phyloP scores from a whole-genome alignment of 2,888 invertebrate genomes.

The Leucania comma region DNA sequence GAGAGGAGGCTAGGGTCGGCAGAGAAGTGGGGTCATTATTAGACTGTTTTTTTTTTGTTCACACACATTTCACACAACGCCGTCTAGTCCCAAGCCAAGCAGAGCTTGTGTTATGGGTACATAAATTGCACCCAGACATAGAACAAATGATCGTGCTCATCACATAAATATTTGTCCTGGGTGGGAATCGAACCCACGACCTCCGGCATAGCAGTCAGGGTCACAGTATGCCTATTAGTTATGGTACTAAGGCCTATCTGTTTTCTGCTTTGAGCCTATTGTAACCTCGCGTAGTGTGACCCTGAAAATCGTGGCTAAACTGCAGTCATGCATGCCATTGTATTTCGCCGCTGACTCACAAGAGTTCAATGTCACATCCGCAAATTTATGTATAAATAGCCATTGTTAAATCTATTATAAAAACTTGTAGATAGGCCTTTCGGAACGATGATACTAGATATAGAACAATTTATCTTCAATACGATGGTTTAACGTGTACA shows the following conservation, averaged over 20 bases:
- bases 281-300: background rate
- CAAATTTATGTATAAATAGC: constrained; percentile 1
- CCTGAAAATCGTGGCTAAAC: background rate
- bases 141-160: too few relatives aligned
- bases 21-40: too few relatives aligned
- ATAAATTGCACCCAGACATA: too few relatives aligned
- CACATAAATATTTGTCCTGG: too few relatives aligned
- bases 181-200: too few relatives aligned
- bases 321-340: background rate
- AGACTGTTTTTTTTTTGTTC: too few relatives aligned
- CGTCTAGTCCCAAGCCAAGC: too few relatives aligned
- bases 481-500: background rate
- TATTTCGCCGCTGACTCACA: background rate
- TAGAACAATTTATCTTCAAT: background rate
- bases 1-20: too few relatives aligned
- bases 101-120: too few relatives aligned
- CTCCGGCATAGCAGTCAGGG: too few relatives aligned
- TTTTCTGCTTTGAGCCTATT: background rate
- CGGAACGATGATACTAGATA: background rate
- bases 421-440: background rate
- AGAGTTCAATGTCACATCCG: constrained; percentile 16
- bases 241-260: background rate
- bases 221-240: too few relatives aligned
- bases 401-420: constrained; percentile 28
- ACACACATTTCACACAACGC: too few relatives aligned